These are phyloP conservation scores for Abrostola triplasia DNA, from an alignment of 2,888 invertebrate genomes.

Conservation along the genomic window DNA sequence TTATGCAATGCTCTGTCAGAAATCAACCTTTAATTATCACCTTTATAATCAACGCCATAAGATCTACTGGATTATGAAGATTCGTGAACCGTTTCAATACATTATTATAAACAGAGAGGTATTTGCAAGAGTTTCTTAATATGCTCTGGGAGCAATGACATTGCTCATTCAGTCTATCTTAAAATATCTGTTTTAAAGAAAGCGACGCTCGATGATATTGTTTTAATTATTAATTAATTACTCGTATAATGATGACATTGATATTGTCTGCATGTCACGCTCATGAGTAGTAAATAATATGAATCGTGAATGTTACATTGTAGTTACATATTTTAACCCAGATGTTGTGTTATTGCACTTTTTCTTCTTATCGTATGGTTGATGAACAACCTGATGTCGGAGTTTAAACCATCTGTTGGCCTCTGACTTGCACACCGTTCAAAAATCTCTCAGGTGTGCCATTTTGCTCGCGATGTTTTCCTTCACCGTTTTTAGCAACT, in stretches of 20 bases:
- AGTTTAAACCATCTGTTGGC: no score
- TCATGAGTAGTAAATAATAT: no score
- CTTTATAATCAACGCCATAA: slow-evolving; percentile 12
- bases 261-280: not conserved
- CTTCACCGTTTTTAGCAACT: no score
- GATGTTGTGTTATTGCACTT: no score
- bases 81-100: slow-evolving; percentile 3
- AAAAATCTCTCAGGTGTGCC: no score
- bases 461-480: no score
- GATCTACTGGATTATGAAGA: slow-evolving; percentile 3
- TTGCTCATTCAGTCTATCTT: not conserved
- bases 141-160: slow-evolving; percentile 16
- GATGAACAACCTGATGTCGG: no score
- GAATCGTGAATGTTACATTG: no score
- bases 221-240: not conserved
- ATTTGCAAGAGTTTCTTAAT: slow-evolving; percentile 14
- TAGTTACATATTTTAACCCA: no score
- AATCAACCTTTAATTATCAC: slow-evolving; percentile 4
- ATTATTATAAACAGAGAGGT: not conserved
- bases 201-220: slow-evolving; percentile 7
- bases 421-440: no score
- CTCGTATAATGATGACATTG: not conserved
- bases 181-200: slow-evolving; percentile 21
- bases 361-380: no score
- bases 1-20: not conserved